phyloP scores from a whole-genome alignment of 1,140 invertebrate genomes.

The Phocides pigmalion region DNA sequence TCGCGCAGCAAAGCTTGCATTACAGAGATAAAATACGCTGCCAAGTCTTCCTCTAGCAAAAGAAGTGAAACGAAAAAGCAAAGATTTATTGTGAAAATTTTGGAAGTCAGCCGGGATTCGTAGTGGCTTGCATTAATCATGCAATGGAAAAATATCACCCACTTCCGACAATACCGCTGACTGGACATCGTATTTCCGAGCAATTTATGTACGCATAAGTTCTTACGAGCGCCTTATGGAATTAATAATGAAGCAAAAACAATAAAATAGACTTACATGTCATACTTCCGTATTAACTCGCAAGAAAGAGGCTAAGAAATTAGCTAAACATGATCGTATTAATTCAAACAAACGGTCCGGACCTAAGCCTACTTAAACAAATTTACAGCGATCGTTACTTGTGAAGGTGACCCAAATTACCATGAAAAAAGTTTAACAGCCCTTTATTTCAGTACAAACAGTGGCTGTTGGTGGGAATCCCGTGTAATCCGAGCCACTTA shows the following conservation, averaged over 20 bases:
- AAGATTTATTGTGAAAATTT: constrained; percentile 80
- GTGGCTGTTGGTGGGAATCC: constrained; percentile 79
- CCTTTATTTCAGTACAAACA: constrained; percentile 83
- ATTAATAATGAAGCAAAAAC: constrained; percentile 23
- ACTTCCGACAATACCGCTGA: constrained; percentile 54
- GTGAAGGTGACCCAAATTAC: constrained; percentile 81
- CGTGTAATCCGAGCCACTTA: constrained; percentile 81
- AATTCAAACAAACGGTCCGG: constrained; percentile 60
- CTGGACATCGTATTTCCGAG: constrained; percentile 48
- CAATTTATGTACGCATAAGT: constrained; percentile 29
- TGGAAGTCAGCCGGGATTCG: constrained; percentile 79
- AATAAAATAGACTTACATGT: constrained; percentile 6
- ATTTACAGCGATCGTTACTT: constrained; percentile 76
- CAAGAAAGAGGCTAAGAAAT: constrained; percentile 43
- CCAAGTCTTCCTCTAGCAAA: constrained; percentile 75
- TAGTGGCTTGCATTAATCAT: constrained; percentile 75
- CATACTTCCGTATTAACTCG: constrained; percentile 34
- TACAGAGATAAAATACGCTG: constrained; percentile 79
- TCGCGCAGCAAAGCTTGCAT: constrained; percentile 68
- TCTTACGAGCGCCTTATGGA: constrained; percentile 17
- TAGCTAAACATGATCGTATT: constrained; percentile 50
- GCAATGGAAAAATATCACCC: constrained; percentile 65
- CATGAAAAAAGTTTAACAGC: constrained; percentile 83
- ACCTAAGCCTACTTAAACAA: constrained; percentile 79
- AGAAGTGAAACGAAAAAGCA: constrained; percentile 73